Conservation (phyloP, 2,888 invertebrate species). For the Pristionchus arcanus region DNA sequence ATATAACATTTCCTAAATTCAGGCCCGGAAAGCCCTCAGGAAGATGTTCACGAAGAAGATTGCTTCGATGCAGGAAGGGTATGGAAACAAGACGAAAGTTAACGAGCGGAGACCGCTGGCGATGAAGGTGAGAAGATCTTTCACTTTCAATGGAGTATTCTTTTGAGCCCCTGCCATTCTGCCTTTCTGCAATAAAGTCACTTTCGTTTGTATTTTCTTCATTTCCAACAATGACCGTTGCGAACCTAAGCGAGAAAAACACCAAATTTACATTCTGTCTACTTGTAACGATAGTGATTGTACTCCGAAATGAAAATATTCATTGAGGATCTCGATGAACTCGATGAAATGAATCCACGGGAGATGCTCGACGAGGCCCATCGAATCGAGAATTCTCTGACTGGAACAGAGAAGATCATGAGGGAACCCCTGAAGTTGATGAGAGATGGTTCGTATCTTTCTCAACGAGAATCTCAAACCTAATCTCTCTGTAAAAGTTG, state of each 20-base stretch:
- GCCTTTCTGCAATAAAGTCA: too few relatives aligned
- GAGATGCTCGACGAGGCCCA: constrained; percentile 29
- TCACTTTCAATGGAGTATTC: constrained; percentile 10
- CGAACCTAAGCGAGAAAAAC: too few relatives aligned
- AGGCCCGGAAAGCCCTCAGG: constrained; percentile 8
- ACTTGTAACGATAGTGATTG: too few relatives aligned
- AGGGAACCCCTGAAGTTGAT: constrained; percentile 58
- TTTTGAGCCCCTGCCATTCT: not conserved
- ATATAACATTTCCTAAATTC: not conserved
- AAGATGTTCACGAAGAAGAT: constrained; percentile 48
- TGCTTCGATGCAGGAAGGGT: constrained; percentile 31
- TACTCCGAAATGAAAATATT: too few relatives aligned
- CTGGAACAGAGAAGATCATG: constrained; percentile 45
- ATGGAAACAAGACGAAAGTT: not conserved
- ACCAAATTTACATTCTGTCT: too few relatives aligned
- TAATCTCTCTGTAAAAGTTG: too few relatives aligned
- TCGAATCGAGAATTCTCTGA: not conserved
- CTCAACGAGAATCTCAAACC: too few relatives aligned
- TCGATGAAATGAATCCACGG: constrained; percentile 31
- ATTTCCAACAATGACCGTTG: too few relatives aligned
- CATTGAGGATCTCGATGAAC: constrained; percentile 54
- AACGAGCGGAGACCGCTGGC: constrained; percentile 49
- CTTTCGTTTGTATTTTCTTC: too few relatives aligned
- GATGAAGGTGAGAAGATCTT: constrained; percentile 25
- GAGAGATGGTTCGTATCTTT: constrained; percentile 59